Evolutionary conservation across 2,797 vertebrate genomes (phyloP).

Genomic region (Rhinichthys osculus): DNA sequence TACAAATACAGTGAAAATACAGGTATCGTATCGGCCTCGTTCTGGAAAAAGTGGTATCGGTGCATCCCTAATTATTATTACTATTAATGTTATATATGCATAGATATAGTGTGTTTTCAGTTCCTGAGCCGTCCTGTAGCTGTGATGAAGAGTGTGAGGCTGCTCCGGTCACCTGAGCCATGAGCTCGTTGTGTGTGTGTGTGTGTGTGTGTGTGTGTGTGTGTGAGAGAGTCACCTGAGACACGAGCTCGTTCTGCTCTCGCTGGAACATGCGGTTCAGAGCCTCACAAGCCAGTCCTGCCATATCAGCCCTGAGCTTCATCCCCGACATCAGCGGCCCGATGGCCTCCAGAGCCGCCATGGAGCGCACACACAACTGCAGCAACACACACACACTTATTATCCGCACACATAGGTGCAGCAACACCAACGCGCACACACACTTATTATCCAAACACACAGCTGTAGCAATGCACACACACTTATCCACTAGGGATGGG

Average conservation of each 20-base stretch:
- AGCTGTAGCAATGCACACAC: no score
- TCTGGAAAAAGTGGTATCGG: no score
- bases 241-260: constrained; percentile 94
- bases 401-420: no score
- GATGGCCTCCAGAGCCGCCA: constrained; percentile 94
- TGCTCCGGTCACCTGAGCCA: constrained; percentile 56
- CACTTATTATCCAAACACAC: neutral
- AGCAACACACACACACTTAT: neutral
- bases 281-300: constrained; percentile 93
- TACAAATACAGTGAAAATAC: no score
- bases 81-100: no score
- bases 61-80: no score
- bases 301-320: constrained; percentile 89
- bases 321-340: constrained; percentile 94
- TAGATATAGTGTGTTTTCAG: no score
- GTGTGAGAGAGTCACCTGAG: constrained; percentile 77
- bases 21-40: no score
- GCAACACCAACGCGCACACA: neutral
- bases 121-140: no score
- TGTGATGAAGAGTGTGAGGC: neutral
- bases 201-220: no score
- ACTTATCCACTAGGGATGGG: no score
- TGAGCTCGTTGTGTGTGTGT: constrained; percentile 79
- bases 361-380: constrained; percentile 93
- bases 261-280: constrained; percentile 99